Evolutionary conservation across 2,888 invertebrate species (phyloP).

Genomic region (Watsonalla binaria): DNA sequence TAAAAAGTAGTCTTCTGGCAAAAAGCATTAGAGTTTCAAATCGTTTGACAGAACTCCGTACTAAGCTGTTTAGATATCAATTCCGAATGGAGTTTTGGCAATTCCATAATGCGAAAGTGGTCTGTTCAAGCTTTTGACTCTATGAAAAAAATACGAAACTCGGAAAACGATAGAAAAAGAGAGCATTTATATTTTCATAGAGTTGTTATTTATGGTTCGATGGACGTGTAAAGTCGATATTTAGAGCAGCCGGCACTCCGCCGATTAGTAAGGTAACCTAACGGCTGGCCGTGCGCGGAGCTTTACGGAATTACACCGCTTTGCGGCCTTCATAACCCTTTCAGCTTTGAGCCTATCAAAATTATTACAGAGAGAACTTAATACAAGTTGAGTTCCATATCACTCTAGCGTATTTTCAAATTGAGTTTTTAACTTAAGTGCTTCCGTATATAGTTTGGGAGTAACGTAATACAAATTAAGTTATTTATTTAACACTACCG

Average conservation of each 20-base stretch:
- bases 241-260: constrained; percentile 72
- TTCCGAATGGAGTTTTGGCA: constrained; percentile 74
- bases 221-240: constrained; percentile 74
- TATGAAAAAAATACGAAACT: constrained; percentile 75
- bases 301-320: constrained; percentile 50
- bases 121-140: constrained; percentile 79
- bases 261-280: constrained; percentile 68
- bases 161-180: constrained; percentile 76
- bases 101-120: constrained; percentile 79
- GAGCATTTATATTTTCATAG: constrained; percentile 77
- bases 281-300: constrained; percentile 35
- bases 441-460: constrained; percentile 30
- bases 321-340: constrained; percentile 59
- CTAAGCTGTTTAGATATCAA: constrained; percentile 39
- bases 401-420: constrained; percentile 33
- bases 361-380: constrained; percentile 60
- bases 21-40: constrained; percentile 22
- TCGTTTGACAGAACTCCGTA: constrained; percentile 10
- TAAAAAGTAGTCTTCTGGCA: constrained; percentile 23
- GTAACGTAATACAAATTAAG: not conserved
- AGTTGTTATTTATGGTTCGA: constrained; percentile 76
- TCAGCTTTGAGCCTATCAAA: constrained; percentile 69
- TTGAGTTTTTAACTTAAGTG: constrained; percentile 28
- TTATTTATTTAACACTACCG: no score
- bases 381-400: constrained; percentile 42